Base-by-base conservation (phyloP, 2,797 vertebrate species). In the Sebastes diploproa region DNA sequence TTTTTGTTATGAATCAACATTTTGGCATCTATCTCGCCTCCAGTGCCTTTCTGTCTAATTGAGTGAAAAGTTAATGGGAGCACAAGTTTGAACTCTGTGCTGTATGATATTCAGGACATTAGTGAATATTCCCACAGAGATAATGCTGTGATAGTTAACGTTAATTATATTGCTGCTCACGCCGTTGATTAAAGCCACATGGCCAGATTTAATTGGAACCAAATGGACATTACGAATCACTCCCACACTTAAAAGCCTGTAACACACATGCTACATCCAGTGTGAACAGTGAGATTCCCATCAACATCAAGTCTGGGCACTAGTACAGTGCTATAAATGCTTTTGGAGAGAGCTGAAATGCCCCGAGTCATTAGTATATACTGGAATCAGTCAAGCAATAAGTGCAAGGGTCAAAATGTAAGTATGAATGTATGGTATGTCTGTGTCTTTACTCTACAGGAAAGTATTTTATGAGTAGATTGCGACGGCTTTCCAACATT, bases 181-280 rank as follows among this genome's bases (percentile, higher is more conserved):
- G 3, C 20, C 5, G 7, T 14, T 82, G 14, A 75, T 77, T 82
- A 55, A 65, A 88, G 22, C 68, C 67, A 72, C 16, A 72, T 60
- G 62, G 23, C 2, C 10, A 56, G 7, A 56, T 77, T 72, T 63
- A 69, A 83, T 66, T 63, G 54, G 25, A 70, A 58, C 62, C 71
- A 72, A 80, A 72, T 46, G 58, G 42, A 59, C n/a, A 75, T 52
- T 25, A 52, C 3, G 0, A 34, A 62, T 67, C 38, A 34, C 34
- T 60, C 58, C 62, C 32, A 80, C 70, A 65, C 58, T 75, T 2
- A 10, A 66, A 30, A 30, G 60, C 59, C 54, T 38, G 36, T 64
- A n/a, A 9, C 46, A 72, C 50, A 67, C 27, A 34, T 23, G 22
- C 13, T 13, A 71, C n/a, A 34, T 58, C 7, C 58, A 58, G 30